Conservation (phyloP, 1,140 invertebrate genomes). For the Drosophila rhopaloa region DNA sequence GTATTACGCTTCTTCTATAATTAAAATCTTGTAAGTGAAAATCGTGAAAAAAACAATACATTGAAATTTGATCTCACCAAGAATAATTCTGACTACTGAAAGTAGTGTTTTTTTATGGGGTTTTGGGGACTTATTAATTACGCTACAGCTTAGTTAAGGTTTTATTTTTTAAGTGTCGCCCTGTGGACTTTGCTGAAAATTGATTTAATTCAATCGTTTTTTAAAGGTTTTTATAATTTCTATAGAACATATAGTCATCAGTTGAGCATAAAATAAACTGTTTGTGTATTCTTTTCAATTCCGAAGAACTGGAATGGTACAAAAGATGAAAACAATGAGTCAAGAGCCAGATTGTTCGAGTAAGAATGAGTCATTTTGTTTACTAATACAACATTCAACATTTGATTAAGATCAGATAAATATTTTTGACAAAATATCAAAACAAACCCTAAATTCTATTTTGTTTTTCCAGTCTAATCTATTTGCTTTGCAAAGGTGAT, state of each 20-base stretch:
- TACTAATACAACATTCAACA: conserved; percentile 26
- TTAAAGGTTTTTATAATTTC: too few relatives aligned
- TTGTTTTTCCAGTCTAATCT: conserved; percentile 6
- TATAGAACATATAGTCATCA: background rate
- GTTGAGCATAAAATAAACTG: background rate
- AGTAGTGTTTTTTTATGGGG: background rate
- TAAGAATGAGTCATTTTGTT: conserved; percentile 24
- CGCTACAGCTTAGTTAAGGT: too few relatives aligned
- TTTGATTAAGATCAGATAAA: conserved; percentile 5
- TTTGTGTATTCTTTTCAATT: background rate
- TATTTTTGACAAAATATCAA: conserved; percentile 7
- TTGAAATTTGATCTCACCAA: conserved; percentile 81
- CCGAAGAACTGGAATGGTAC: background rate
- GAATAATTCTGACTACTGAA: conserved; percentile 11
- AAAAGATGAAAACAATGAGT: conserved; percentile 21
- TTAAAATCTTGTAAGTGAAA: conserved; percentile 68
- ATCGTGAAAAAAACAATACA: conserved; percentile 70
- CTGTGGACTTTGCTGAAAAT: too few relatives aligned
- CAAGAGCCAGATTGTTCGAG: conserved; percentile 6
- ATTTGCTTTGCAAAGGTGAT: conserved; percentile 6
- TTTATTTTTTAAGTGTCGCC: too few relatives aligned
- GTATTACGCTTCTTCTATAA: conserved; percentile 66
- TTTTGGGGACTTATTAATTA: background rate
- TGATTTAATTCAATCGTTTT: too few relatives aligned
- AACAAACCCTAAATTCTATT: background rate